Conservation (phyloP, 2,797 vertebrate species). For the Pipistrellus pygmaeus region DNA sequence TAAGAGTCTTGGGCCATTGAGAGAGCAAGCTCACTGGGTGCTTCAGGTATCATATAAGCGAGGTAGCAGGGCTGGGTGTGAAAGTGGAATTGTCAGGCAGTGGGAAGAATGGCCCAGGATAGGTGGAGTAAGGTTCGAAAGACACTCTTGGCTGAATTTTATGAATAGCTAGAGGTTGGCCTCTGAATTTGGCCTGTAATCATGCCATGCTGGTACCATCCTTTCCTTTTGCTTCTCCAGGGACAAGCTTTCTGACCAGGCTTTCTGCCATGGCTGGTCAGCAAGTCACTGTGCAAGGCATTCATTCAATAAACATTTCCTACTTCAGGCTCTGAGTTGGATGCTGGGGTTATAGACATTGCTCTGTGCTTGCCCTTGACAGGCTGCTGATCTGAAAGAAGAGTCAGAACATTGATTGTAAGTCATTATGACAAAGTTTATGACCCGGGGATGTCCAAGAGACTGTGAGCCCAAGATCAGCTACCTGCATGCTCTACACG, state of each 20-base stretch:
- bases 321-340: not conserved
- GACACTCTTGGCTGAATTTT: constrained; percentile 4
- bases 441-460: not conserved
- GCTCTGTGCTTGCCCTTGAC: not conserved
- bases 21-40: not conserved
- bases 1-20: not conserved
- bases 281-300: not conserved
- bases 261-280: not conserved
- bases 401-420: not conserved
- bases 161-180: not conserved
- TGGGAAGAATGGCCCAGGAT: not conserved
- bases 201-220: not conserved
- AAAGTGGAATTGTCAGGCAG: not conserved
- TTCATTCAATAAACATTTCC: not conserved
- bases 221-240: constrained; percentile 7
- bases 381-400: not conserved
- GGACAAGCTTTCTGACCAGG: not conserved
- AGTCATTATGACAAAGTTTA: not conserved
- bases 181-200: not conserved
- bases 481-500: not conserved
- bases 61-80: not conserved
- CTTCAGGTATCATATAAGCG: not conserved
- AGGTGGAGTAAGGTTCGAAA: not conserved
- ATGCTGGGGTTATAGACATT: not conserved
- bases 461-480: not conserved